A percentile compares a stretch with the other conserved stretches of the same genome.
Evolutionary conservation across 2,797 vertebrate genomes (phyloP).

Genomic region (Pseudochirops cupreus): DNA sequence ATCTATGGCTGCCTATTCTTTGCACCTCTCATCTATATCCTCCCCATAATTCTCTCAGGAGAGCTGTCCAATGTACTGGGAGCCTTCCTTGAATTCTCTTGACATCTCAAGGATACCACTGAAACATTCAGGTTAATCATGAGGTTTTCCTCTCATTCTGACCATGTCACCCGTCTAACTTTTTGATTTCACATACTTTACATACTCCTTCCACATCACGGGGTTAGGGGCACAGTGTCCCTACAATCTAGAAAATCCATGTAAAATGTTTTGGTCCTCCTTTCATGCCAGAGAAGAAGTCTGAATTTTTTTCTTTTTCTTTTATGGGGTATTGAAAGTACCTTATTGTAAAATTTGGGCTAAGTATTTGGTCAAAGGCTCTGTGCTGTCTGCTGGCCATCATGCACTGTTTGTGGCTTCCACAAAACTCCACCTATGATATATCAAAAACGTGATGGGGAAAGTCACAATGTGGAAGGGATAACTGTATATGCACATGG

Average conservation of each 20-base stretch:
- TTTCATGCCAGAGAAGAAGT: not conserved
- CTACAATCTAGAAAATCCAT: not conserved
- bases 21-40: not conserved
- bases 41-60: not conserved
- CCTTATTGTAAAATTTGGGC: not conserved
- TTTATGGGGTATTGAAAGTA: not conserved
- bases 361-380: not conserved
- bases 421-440: not conserved
- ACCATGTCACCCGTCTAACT: not conserved
- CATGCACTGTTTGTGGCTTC: not conserved
- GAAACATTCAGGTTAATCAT: not conserved
- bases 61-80: not conserved
- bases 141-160: not conserved
- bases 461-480: not conserved
- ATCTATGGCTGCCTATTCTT: not conserved
- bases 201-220: not conserved
- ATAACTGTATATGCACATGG: too few species aligned
- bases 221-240: not conserved
- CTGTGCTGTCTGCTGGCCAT: not conserved
- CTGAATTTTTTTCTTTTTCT: not conserved
- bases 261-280: not conserved
- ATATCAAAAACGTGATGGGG: not conserved
- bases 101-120: not conserved
- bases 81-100: not conserved
- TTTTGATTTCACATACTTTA: not conserved